phyloP scores from a whole-genome alignment of 2,113 vertebrate genomes.

The Motacilla alba region DNA sequence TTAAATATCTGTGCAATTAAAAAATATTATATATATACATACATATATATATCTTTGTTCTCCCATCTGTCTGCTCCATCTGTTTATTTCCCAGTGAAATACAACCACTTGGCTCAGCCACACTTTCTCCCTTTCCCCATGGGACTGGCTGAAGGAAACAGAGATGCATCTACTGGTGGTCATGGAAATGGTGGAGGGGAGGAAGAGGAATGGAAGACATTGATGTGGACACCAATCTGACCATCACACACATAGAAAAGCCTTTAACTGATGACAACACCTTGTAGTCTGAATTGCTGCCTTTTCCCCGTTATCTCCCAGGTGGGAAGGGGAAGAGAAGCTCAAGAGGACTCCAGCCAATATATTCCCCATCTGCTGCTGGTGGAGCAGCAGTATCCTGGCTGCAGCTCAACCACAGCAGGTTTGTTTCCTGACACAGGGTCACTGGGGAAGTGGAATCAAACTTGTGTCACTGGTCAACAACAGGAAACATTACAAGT shows the following conservation, averaged over 20 bases:
- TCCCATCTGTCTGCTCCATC: constrained; percentile 49
- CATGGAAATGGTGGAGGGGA: background rate
- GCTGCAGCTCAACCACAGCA: background rate
- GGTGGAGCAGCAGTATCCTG: background rate
- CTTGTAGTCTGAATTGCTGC: background rate
- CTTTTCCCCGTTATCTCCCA: background rate
- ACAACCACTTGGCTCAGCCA: background rate
- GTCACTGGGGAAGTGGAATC: background rate
- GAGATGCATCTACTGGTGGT: background rate
- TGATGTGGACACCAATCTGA: background rate
- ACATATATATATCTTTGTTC: background rate
- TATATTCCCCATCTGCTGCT: background rate
- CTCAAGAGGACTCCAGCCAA: background rate
- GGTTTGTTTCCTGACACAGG: background rate
- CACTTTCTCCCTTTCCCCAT: background rate
- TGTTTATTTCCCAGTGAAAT: constrained; percentile 32
- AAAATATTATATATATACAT: background rate
- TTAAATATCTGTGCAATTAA: constrained; percentile 38
- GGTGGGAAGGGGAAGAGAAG: background rate
- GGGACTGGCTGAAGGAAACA: background rate
- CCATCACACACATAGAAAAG: background rate
- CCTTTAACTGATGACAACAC: background rate
- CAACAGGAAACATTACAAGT: background rate
- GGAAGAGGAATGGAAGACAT: background rate
- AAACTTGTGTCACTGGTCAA: background rate